A percentile compares a stretch with the other conserved stretches of the same genome.
phyloP scores from a whole-genome alignment of 2,888 invertebrate species.

The Fragum whitleyi region DNA sequence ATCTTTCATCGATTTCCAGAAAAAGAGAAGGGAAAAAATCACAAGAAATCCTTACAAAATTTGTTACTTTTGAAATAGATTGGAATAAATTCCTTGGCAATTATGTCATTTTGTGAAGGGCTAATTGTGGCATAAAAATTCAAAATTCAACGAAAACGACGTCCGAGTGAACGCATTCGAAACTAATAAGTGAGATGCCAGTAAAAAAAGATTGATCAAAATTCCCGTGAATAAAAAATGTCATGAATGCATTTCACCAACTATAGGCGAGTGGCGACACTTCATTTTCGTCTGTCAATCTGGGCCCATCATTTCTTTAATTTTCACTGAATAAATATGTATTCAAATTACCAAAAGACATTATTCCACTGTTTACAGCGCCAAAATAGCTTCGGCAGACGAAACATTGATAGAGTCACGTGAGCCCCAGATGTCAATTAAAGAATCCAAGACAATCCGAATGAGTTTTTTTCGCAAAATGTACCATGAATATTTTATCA shows the following conservation, averaged over 20 bases:
- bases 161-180: neutral
- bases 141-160: no score
- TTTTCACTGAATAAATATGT: slow-evolving; percentile 64
- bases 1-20: no score
- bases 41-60: no score
- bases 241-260: slow-evolving; percentile 25
- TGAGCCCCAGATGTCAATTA: slow-evolving; percentile 62
- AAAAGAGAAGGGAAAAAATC: no score
- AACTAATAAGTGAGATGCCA: neutral
- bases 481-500: slow-evolving; percentile 22
- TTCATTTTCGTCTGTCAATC: slow-evolving; percentile 49
- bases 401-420: slow-evolving; percentile 63
- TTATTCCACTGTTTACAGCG: slow-evolving; percentile 45
- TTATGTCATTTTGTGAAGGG: no score
- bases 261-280: slow-evolving; percentile 35
- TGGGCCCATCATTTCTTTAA: slow-evolving; percentile 38
- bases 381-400: slow-evolving; percentile 48
- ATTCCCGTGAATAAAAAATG: slow-evolving; percentile 13
- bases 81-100: no score
- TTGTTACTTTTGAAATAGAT: no score
- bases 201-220: slow-evolving; percentile 1
- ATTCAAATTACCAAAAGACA: slow-evolving; percentile 61
- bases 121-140: no score
- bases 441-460: slow-evolving; percentile 43
- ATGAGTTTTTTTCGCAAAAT: slow-evolving; percentile 5